phyloP scores from a whole-genome alignment of 2,888 invertebrate species.

The Oxystoma pomonae region DNA sequence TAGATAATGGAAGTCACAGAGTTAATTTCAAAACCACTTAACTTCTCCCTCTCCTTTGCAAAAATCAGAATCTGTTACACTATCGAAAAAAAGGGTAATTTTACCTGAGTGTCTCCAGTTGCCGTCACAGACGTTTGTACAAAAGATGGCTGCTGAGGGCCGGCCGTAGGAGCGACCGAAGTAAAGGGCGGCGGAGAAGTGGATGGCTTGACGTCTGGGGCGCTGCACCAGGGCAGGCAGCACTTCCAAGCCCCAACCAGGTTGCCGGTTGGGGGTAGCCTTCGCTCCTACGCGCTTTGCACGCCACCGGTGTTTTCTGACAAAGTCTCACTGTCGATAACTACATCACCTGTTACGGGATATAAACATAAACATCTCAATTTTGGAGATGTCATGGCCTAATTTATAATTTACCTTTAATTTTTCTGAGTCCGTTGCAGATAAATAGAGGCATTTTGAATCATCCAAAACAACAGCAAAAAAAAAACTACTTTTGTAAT shows the following conservation, averaged over 20 bases:
- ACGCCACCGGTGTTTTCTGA: no score
- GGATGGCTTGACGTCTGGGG: constrained; percentile 52
- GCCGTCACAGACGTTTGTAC: background rate
- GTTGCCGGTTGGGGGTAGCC: constrained; percentile 47
- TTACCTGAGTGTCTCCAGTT: constrained; percentile 36
- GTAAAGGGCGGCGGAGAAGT: constrained; percentile 17
- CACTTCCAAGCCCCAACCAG: constrained; percentile 78
- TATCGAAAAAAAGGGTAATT: background rate
- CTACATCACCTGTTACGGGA: background rate
- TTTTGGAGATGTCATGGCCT: no score
- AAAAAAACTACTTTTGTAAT: no score
- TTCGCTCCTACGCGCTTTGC: constrained; percentile 5
- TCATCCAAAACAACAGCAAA: no score
- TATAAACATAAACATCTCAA: no score
- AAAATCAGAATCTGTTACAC: no score
- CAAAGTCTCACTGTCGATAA: background rate
- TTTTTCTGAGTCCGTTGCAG: no score
- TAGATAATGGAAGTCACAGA: no score
- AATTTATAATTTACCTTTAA: no score
- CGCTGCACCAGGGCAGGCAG: constrained; percentile 80
- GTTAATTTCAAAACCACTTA: no score
- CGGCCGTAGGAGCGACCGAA: background rate
- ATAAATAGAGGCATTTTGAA: no score
- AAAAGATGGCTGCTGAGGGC: background rate
- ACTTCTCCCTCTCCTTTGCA: no score